Percentiles rank a stretch among this genome's conserved stretches.
phyloP scores from a whole-genome alignment of 2,888 invertebrate genomes.

The Athetis lepigone region DNA sequence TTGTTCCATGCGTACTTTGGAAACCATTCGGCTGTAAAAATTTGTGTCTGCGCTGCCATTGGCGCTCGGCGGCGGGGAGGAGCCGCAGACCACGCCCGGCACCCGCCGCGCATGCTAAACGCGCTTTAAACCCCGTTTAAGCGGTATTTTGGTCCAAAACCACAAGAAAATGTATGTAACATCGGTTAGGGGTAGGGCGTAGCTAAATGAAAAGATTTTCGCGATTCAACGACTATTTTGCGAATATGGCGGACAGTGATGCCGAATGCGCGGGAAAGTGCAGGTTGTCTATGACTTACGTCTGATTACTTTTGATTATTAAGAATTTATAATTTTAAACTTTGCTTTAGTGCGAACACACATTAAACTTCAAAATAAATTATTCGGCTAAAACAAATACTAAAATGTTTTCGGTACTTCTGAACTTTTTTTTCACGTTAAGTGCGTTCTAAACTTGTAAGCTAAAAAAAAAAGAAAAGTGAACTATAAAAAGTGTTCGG shows the following conservation, averaged over 20 bases:
- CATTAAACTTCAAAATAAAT: neutral
- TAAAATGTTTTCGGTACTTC: constrained; percentile 3
- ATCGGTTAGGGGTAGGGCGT: constrained; percentile 87
- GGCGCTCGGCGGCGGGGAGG: constrained; percentile 74
- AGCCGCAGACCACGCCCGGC: constrained; percentile 76
- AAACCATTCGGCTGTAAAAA: constrained; percentile 82
- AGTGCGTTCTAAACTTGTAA: constrained; percentile 14
- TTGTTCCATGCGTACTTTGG: constrained; percentile 84
- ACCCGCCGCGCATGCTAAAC: constrained; percentile 87
- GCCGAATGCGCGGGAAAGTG: constrained; percentile 84
- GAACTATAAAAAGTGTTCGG: neutral
- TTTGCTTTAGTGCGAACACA: neutral
- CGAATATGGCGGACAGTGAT: constrained; percentile 87
- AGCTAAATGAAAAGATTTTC: constrained; percentile 89
- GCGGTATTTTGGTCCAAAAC: constrained; percentile 90
- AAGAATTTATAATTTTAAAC: neutral
- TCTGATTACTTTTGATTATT: constrained; percentile 21
- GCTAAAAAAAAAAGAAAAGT: neutral
- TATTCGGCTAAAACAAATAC: neutral
- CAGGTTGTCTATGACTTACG: constrained; percentile 64
- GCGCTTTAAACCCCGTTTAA: constrained; percentile 89
- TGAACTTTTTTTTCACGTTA: neutral
- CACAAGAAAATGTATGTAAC: constrained; percentile 89
- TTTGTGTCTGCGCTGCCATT: constrained; percentile 73
- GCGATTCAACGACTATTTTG: constrained; percentile 83